Conservation (phyloP, 2,888 invertebrate genomes). For the Synanthedon tipuliformis region DNA sequence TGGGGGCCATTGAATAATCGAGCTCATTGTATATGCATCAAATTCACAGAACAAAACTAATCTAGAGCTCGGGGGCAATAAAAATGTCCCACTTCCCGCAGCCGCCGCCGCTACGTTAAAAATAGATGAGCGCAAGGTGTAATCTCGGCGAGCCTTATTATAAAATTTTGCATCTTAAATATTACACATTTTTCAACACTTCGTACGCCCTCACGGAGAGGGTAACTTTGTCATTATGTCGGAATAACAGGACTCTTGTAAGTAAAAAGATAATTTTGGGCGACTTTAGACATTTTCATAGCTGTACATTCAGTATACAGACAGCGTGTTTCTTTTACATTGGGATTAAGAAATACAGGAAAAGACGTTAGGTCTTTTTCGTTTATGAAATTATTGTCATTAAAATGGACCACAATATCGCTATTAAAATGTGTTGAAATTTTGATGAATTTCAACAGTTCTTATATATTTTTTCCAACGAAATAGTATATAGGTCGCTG, state of each 20-base stretch:
- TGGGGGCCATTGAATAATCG: slow-evolving; percentile 59
- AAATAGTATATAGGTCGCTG: no score
- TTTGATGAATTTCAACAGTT: no score
- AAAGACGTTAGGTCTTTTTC: no score
- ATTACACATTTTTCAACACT: slow-evolving; percentile 58
- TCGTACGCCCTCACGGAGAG: slow-evolving; percentile 28
- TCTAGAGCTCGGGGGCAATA: slow-evolving; percentile 61
- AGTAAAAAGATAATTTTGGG: slow-evolving; percentile 20
- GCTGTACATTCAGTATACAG: slow-evolving; percentile 3
- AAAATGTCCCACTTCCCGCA: slow-evolving; percentile 61
- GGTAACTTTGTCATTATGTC: slow-evolving; percentile 42
- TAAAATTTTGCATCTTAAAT: slow-evolving; percentile 62
- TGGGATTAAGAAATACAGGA: no score
- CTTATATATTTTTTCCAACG: no score
- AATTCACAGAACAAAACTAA: slow-evolving; percentile 68
- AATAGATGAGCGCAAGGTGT: slow-evolving; percentile 64
- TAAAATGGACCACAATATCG: no score
- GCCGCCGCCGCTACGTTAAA: slow-evolving; percentile 44
- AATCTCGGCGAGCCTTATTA: slow-evolving; percentile 64
- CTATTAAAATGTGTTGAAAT: no score
- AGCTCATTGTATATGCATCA: slow-evolving; percentile 68
- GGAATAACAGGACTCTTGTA: slow-evolving; percentile 19
- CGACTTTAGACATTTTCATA: slow-evolving; percentile 18
- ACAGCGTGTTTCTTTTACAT: no score
- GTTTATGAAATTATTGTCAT: no score